phyloP scores from a whole-genome alignment of 53 echinoderm and acorn worm species.

The Patiria pectinifera region DNA sequence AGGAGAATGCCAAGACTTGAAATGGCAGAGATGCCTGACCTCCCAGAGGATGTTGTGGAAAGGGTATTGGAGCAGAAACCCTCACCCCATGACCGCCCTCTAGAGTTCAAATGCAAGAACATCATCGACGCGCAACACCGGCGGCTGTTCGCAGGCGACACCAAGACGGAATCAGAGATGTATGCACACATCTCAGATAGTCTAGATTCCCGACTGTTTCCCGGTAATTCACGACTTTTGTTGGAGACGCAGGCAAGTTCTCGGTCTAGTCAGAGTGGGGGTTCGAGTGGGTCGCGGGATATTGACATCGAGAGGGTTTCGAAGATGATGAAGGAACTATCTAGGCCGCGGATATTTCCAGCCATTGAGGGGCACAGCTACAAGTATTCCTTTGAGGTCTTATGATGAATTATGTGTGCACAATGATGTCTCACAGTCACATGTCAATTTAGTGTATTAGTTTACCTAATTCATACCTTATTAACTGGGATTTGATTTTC shows the following conservation, averaged over 20 bases:
- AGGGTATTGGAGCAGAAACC: conserved; percentile 76
- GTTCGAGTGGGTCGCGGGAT: conserved; percentile 12
- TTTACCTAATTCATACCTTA: too few species aligned
- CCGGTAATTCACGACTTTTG: conserved; percentile 42
- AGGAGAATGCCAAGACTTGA: conserved; percentile 45
- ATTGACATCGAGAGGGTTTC: conserved; percentile 73
- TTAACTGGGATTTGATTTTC: too few species aligned
- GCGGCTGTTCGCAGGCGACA: conserved; percentile 65
- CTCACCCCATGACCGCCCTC: conserved; percentile 89
- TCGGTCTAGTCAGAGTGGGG: conserved; percentile 38
- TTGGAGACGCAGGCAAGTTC: conserved; percentile 37
- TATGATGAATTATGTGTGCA: conserved; percentile 50
- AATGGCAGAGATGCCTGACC: conserved; percentile 62
- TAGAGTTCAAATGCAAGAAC: conserved; percentile 93
- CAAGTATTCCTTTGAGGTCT: conserved; percentile 87
- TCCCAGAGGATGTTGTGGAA: conserved; percentile 86
- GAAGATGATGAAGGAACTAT: conserved; percentile 77
- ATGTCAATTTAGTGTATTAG: not conserved
- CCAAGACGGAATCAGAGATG: conserved; percentile 77
- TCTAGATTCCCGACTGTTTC: conserved; percentile 78
- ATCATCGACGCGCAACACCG: conserved; percentile 96
- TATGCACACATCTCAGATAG: conserved; percentile 91
- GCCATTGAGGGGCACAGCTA: conserved; percentile 83
- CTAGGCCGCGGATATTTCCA: conserved; percentile 81
- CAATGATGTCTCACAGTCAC: not conserved